Evolutionary conservation across 2,888 invertebrate genomes (phyloP), one percentile per base, ranked within the genome.

Genomic region (Seira ritae): DNA sequence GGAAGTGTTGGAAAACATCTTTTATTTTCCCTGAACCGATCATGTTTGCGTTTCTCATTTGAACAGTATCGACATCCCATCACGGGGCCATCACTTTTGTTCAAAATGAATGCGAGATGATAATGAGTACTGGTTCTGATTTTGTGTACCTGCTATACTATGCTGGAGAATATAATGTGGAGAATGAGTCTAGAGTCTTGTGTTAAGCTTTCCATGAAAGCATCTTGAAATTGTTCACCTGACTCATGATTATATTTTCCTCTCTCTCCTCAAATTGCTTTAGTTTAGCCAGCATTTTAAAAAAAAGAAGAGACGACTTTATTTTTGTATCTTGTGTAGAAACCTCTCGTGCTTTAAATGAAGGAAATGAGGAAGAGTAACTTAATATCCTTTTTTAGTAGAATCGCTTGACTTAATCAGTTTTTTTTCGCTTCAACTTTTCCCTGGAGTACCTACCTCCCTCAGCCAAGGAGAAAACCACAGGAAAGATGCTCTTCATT

Each of bases 331-430:
- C 75, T 19, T 66, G 8, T 55, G 46, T 55, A 31, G 70, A 75
- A 31, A 31, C 31, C 31, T 31, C 31, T 31, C 31, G 31, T 31
- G 3, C 8, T 31, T 31, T 31, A 76, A 68, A 68, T 71, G 75
- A 76, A 69, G 75, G 81, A 60, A 81, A 81, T 75, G 67, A 81
- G 71, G 74, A 75, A 75, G 68, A 66, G 80, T 76, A 81, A 81
- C 71, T 81, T 81, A 81, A 81, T 81, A 81, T 81, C 81, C 81
- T 71, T 81, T 81, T 76, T 73, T 72, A 81, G 76, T 81, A 55
- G 66, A 71, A 81, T 81, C 70, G 81, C 67, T 71, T 76, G 70
- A 76, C 81, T 75, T 81, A 81, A 81, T 81, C 75, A 81, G 75
- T 76, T 81, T 74, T 81, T 67, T 75, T 31, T 31, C 31, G 2